Conservation (phyloP, 1,140 invertebrate genomes). For the Eupristina koningsbergeri region DNA sequence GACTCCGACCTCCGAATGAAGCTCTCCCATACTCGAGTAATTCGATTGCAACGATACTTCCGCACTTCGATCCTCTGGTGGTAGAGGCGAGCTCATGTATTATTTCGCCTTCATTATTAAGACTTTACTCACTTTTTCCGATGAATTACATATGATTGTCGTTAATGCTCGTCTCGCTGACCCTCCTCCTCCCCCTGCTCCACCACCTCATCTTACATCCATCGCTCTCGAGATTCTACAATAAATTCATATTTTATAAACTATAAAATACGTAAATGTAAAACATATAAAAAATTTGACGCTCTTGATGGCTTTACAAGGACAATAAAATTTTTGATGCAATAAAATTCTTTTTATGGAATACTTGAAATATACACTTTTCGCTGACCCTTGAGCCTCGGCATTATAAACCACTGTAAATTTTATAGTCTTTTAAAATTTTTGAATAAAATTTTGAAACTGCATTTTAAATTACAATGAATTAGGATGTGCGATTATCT, state of each 20-base stretch:
- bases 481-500: constrained; percentile 45
- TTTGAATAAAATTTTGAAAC: neutral
- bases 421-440: neutral
- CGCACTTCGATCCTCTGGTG: too few relatives aligned
- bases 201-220: too few relatives aligned
- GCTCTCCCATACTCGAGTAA: constrained; percentile 2
- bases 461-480: constrained; percentile 21
- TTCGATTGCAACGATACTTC: neutral
- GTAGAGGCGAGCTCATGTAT: constrained; percentile 17
- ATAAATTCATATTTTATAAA: too few relatives aligned
- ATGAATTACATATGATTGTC: too few relatives aligned
- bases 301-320: too few relatives aligned
- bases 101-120: constrained; percentile 40
- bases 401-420: constrained; percentile 7
- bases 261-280: too few relatives aligned
- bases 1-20: constrained; percentile 16
- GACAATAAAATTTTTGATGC: too few relatives aligned
- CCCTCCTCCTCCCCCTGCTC: too few relatives aligned
- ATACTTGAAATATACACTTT: neutral
- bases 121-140: too few relatives aligned
- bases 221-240: too few relatives aligned
- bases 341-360: neutral
- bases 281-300: too few relatives aligned
- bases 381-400: neutral
- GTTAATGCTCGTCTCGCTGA: too few relatives aligned